Evolutionary conservation across 1,140 invertebrate genomes (phyloP), one percentile per base, ranked within the genome.

Genomic region (Maniola jurtina): DNA sequence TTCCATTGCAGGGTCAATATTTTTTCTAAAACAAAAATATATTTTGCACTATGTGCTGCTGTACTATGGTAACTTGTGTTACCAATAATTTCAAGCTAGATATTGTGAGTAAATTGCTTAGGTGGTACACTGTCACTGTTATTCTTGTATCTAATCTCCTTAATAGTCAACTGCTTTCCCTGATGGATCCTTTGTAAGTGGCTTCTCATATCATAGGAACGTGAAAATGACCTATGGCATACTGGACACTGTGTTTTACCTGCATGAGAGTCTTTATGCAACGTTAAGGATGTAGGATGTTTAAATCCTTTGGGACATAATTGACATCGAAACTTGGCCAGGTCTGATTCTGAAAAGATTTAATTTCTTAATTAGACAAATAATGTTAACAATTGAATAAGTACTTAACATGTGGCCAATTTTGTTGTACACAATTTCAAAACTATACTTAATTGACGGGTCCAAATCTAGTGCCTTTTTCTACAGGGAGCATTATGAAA

Each of bases 221-320:
- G 87, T 77, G 92, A 94, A 77, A 94, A 93, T 60, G 93, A 93
- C 61, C 93, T 90, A 40, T 92, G 91, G 70, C 93, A 94, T 67
- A 93, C 92, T 33, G 93, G 93, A 66, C 93, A 94, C 75, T 92
- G 92, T 8, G 93, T 95, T 85, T 95, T 94, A 40, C 95, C 95
- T 58, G 94, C 94, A 81, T 96, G 95, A 66, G 94, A 93, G 80
- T 95, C 93, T 81, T 95, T 95, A 79, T 96, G 95, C 7, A 95
- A 93, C 61, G 94, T 93, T 52, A 96, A 89, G 47, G 95, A 95
- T 74, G 94, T 95, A 61, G 94, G 94, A 73, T 95, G 94, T 71
- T 95, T 95, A 83, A 96, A 96, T 55, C 93, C 93, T 91, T 96
- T 95, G 75, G 93, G 94, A 88, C 95, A 96, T 75, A 93, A 87